Base-by-base conservation (phyloP, 2,113 vertebrate species). In the Okapia johnstoni region DNA sequence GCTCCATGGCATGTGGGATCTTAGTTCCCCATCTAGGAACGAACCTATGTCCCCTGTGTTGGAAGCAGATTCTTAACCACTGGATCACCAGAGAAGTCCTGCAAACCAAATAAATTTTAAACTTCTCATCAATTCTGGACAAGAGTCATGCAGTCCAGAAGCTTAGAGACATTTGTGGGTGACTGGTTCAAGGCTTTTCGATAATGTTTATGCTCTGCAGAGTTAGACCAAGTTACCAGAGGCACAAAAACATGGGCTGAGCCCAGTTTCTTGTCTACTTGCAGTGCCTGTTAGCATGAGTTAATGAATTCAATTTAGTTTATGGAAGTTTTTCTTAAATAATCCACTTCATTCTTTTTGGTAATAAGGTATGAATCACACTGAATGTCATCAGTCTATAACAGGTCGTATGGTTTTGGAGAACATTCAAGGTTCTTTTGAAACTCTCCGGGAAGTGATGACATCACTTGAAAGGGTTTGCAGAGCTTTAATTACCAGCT, bases 391-490 rank as follows among this genome's bases (percentile, higher is more conserved):
- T 93, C 88, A 50, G 40, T 60, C 85, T 84, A 30, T 88, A 93
- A 92, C 79, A 88, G 85, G 85, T 88, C n/a, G 11, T 26, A 90
- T 87, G 60, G 57, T 70, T 97, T 84, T 95, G 96, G 89, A 94
- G 80, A 79, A 54, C 76, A 79, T 92, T 95, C 79, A 88, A 77
- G 91, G 90, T 96, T 94, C 77, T 86, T 93, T 94, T 76, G 83
- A 91, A 96, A 95, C 77, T 73, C 92, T 77, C 96, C 48, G 77
- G 36, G 52, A 97, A 97, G 90, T 76, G 94, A 83, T 97, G 97
- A 95, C 66, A 90, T 97, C 88, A 89, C 77, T 95, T 58, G 86
- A 73, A 80, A 95, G 85, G 92, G 57, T 92, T 93, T 86, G 55
- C 50, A 48, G 81, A 89, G 79, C 70, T 95, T 93, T 97, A 90